phyloP scores from a whole-genome alignment of 2,888 invertebrate genomes.

The Sinodicranocentrus sp. region DNA sequence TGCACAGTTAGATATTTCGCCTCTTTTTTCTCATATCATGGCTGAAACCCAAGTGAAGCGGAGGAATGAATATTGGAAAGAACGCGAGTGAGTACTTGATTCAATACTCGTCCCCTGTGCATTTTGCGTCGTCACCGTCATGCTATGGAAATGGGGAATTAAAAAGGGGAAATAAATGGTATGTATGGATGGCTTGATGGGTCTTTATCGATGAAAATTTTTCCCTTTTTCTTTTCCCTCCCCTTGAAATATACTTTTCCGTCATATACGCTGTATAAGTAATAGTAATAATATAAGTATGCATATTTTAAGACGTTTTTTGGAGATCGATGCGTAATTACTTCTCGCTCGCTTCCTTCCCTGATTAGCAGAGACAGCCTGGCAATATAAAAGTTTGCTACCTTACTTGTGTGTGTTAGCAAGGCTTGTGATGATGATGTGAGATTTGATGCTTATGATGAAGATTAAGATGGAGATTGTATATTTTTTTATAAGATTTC shows the following conservation, averaged over 20 bases:
- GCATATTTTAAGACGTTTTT: neutral
- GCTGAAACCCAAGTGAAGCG: constrained; percentile 55
- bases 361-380: constrained; percentile 57
- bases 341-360: constrained; percentile 45
- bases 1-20: constrained; percentile 44
- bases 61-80: constrained; percentile 37
- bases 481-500: constrained; percentile 56
- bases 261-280: too few relatives aligned
- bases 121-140: constrained; percentile 36
- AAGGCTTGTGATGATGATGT: neutral
- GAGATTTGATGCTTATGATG: neutral
- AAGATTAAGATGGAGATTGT: constrained; percentile 44
- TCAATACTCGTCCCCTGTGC: too few relatives aligned
- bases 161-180: constrained; percentile 60
- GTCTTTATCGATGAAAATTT: constrained; percentile 52
- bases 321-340: constrained; percentile 55
- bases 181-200: constrained; percentile 57
- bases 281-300: too few relatives aligned
- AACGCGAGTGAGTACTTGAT: neutral
- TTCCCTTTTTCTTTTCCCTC: constrained; percentile 30
- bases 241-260: constrained; percentile 15
- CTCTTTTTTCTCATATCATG: constrained; percentile 51
- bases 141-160: constrained; percentile 55
- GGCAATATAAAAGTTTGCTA: neutral
- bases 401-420: neutral